Evolutionary conservation across 2,797 vertebrate genomes (phyloP).

Genomic region (Parauchenoglanis ngamensis): DNA sequence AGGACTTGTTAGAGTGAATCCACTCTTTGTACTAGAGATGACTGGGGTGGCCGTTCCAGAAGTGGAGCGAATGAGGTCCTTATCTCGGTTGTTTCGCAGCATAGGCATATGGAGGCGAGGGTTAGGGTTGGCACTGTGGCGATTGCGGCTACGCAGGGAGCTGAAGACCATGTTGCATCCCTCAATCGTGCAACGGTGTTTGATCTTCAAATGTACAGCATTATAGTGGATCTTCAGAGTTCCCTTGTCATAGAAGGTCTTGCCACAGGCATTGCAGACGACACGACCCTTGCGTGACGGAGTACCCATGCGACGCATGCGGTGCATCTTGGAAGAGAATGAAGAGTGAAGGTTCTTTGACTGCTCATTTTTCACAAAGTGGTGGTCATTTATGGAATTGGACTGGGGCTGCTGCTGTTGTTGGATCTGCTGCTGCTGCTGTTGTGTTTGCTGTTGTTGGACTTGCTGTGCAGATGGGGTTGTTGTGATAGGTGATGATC

Average conservation of each 20-base stretch:
- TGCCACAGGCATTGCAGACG: slow-evolving; percentile 97
- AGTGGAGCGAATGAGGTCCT: slow-evolving; percentile 93
- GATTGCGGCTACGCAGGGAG: slow-evolving; percentile 91
- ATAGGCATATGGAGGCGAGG: slow-evolving; percentile 89
- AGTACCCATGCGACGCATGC: slow-evolving; percentile 94
- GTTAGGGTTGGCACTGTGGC: slow-evolving; percentile 95
- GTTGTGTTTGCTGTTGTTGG: slow-evolving; percentile 72
- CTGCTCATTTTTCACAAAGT: slow-evolving; percentile 79
- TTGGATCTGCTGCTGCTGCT: slow-evolving; percentile 62
- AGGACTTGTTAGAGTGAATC: slow-evolving; percentile 89
- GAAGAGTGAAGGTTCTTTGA: slow-evolving; percentile 87
- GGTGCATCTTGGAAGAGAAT: slow-evolving; percentile 96
- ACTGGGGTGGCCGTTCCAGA: slow-evolving; percentile 89
- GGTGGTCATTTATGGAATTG: slow-evolving; percentile 74
- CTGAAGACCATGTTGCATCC: slow-evolving; percentile 97
- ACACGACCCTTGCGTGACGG: slow-evolving; percentile 96
- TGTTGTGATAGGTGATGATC: slow-evolving; percentile 88
- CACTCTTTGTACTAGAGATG: slow-evolving; percentile 94
- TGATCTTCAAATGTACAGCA: slow-evolving; percentile 95
- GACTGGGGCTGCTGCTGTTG: slow-evolving; percentile 69
- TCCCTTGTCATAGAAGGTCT: slow-evolving; percentile 89
- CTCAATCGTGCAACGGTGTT: slow-evolving; percentile 90
- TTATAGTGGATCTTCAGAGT: slow-evolving; percentile 98
- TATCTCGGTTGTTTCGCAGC: slow-evolving; percentile 96
- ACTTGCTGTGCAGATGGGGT: slow-evolving; percentile 78